Evolutionary conservation across 2,888 invertebrate genomes (phyloP).

Genomic region (Acanthopleura granulata): DNA sequence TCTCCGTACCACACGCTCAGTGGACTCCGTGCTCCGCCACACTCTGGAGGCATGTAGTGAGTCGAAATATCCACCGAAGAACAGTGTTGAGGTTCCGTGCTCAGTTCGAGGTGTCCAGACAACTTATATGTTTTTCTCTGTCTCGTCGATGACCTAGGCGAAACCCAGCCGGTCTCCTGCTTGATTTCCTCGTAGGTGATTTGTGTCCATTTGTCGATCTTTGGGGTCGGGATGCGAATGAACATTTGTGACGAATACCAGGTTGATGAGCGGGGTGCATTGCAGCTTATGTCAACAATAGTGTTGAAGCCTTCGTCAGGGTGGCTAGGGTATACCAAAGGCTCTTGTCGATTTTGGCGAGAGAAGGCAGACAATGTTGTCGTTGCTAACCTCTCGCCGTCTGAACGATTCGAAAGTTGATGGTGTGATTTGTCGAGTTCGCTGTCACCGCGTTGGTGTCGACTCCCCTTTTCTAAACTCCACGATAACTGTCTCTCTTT

Average conservation of each 20-base stretch:
- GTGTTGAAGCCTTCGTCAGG: no score
- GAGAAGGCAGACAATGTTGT: no score
- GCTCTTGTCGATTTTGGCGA: no score
- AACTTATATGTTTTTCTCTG: background rate
- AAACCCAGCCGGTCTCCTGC: conserved; percentile 42
- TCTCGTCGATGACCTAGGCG: background rate
- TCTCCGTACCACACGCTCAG: background rate
- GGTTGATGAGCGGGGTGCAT: background rate
- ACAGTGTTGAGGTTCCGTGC: background rate
- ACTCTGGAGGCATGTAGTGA: background rate
- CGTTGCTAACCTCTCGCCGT: background rate
- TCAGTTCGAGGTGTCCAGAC: background rate
- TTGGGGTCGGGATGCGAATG: conserved; percentile 23
- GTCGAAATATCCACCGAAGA: background rate
- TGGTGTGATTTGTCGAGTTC: background rate
- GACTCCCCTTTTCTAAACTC: background rate
- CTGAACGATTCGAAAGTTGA: background rate
- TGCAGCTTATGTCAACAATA: background rate
- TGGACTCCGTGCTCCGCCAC: background rate
- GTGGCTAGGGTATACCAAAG: no score
- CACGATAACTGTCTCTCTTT: no score
- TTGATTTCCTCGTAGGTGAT: conserved; percentile 41
- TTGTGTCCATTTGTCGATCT: conserved; percentile 35
- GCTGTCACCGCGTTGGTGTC: background rate
- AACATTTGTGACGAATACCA: conserved; percentile 10